phyloP scores from a whole-genome alignment of 2,888 invertebrate species.

The Lepas anatifera region DNA sequence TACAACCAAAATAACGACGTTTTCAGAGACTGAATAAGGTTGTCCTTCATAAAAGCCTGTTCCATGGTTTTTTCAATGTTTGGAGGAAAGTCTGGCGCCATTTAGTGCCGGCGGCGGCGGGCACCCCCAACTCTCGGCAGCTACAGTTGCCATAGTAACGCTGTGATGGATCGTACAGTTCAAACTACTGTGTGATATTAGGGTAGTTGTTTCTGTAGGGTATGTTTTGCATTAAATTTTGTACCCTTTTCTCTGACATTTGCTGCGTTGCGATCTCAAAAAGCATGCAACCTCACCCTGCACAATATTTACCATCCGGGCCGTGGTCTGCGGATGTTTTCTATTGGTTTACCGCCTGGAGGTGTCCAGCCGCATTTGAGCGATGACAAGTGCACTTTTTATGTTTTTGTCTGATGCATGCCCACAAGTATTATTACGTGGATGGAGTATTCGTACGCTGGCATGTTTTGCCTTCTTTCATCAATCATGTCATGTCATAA shows the following conservation, averaged over 20 bases:
- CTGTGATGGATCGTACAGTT: conserved; percentile 12
- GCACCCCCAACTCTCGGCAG: too few species aligned
- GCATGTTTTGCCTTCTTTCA: conserved; percentile 7
- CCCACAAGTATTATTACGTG: conserved; percentile 2
- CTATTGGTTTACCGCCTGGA: background rate
- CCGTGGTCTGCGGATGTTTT: background rate
- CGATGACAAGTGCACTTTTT: background rate
- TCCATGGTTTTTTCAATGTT: too few species aligned
- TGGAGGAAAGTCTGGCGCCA: too few species aligned
- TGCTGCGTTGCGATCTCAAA: conserved; percentile 11
- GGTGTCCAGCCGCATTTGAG: too few species aligned
- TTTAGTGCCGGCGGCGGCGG: background rate
- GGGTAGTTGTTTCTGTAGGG: conserved; percentile 10
- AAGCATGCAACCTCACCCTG: background rate
- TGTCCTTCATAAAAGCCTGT: too few species aligned
- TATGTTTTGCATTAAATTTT: conserved; percentile 10
- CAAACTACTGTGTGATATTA: conserved; percentile 12
- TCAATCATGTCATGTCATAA: conserved; percentile 5
- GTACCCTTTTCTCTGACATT: conserved; percentile 8
- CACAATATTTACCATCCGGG: background rate
- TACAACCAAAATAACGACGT: too few species aligned
- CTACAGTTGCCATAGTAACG: background rate
- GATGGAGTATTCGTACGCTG: background rate
- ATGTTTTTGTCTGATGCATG: background rate
- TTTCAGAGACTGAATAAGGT: too few species aligned